Conservation (phyloP, 2,113 vertebrate genomes). For the Prochilodus magdalenae region DNA sequence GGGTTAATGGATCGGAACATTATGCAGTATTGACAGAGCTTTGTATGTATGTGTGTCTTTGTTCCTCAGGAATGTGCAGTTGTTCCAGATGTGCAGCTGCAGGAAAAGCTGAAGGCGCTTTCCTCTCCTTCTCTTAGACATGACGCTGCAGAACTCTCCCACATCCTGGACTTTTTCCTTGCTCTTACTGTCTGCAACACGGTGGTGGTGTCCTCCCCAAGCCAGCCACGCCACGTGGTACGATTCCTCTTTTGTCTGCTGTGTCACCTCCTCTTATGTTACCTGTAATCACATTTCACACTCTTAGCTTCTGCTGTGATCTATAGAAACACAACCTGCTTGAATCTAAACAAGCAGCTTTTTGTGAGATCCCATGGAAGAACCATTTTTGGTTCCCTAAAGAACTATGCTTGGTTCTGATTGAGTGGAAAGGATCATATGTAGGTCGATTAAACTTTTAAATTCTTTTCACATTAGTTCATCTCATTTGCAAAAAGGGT, state of each 20-base stretch:
- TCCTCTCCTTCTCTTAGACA: constrained; percentile 58
- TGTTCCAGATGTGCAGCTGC: constrained; percentile 84
- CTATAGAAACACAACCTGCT: not conserved
- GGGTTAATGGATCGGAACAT: not conserved
- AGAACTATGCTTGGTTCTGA: too few relatives aligned
- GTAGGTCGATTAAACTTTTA: too few relatives aligned
- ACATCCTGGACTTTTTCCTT: constrained; percentile 90
- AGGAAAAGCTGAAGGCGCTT: constrained; percentile 81
- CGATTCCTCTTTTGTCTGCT: not conserved
- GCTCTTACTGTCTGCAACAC: constrained; percentile 92
- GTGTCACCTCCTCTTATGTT: too few relatives aligned
- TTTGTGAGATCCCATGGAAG: too few relatives aligned
- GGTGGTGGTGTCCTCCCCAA: constrained; percentile 89
- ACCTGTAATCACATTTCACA: not conserved
- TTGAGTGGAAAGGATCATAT: too few relatives aligned
- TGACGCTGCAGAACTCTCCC: constrained; percentile 71
- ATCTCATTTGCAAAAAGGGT: too few relatives aligned
- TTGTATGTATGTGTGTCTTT: constrained; percentile 9
- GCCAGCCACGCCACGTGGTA: constrained; percentile 82
- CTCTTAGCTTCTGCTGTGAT: not conserved
- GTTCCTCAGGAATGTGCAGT: constrained; percentile 86
- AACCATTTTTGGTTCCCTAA: too few relatives aligned
- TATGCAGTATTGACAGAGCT: not conserved
- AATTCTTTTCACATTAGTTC: too few relatives aligned
- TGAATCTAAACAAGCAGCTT: too few relatives aligned